These are phyloP conservation scores for Arctopsyche grandis DNA, from an alignment of 1,140 invertebrate genomes.

Conservation along the genomic window DNA sequence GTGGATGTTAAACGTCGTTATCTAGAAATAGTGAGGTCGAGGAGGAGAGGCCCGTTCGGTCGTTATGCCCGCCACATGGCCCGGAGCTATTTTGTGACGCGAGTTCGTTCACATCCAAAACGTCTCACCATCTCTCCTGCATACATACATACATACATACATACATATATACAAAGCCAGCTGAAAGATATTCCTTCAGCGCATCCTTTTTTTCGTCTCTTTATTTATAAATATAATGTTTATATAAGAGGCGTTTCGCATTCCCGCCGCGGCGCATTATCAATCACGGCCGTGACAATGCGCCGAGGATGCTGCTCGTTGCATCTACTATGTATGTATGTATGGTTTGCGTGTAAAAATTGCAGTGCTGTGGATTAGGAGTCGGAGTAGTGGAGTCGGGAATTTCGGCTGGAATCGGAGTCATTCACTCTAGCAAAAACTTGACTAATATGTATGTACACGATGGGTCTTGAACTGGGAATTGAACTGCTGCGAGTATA, in stretches of 20 bases:
- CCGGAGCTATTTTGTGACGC: conserved; percentile 48
- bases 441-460: too few species aligned
- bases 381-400: too few species aligned
- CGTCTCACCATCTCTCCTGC: background rate
- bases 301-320: background rate
- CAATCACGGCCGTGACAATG: background rate
- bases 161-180: background rate
- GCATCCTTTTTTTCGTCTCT: too few species aligned
- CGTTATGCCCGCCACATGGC: conserved; percentile 42
- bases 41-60: conserved; percentile 12
- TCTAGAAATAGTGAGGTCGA: conserved; percentile 40
- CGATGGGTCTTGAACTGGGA: too few species aligned
- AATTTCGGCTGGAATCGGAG: too few species aligned
- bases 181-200: too few species aligned
- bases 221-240: too few species aligned
- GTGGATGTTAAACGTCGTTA: conserved; percentile 10
- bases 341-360: too few species aligned
- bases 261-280: background rate
- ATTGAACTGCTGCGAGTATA: too few species aligned
- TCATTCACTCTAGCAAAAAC: too few species aligned
- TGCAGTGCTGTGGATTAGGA: too few species aligned
- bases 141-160: background rate
- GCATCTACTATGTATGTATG: too few species aligned
- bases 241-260: background rate
- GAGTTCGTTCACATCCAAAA: conserved; percentile 40